A percentile compares a stretch with the other conserved stretches of the same genome.
phyloP scores from a whole-genome alignment of 2,113 vertebrate species.

The Lepisosteus oculatus region DNA sequence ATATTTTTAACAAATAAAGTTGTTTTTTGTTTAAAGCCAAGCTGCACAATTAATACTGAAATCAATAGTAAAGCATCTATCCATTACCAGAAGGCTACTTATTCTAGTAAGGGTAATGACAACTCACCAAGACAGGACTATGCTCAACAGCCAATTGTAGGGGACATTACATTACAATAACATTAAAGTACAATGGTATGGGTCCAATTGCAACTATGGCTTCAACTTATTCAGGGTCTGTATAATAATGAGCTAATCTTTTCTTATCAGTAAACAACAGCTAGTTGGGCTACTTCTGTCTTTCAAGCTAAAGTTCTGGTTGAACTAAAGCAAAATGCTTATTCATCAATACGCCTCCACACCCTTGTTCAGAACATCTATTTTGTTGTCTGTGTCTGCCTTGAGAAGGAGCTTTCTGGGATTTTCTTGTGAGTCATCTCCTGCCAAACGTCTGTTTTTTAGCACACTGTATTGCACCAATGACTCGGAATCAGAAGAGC shows the following conservation, averaged over 20 bases:
- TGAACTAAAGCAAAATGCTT: constrained; percentile 34
- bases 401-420: constrained; percentile 41
- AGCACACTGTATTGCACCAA: constrained; percentile 5
- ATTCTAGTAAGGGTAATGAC: too few relatives aligned
- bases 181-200: too few relatives aligned
- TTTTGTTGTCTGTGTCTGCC: constrained; percentile 34
- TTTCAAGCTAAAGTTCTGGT: constrained; percentile 26
- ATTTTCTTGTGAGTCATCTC: constrained; percentile 41
- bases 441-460: constrained; percentile 28
- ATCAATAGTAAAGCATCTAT: too few relatives aligned
- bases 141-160: too few relatives aligned
- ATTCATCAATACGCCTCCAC: constrained; percentile 38
- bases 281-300: constrained; percentile 19
- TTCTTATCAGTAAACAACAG: constrained; percentile 51
- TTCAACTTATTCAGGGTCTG: too few relatives aligned
- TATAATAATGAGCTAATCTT: background rate
- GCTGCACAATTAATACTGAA: too few relatives aligned
- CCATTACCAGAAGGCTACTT: too few relatives aligned
- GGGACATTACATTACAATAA: too few relatives aligned
- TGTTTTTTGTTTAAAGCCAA: too few relatives aligned
- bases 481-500: constrained; percentile 27
- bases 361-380: constrained; percentile 17
- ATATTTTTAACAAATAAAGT: too few relatives aligned
- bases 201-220: too few relatives aligned
- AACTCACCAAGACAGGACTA: too few relatives aligned